A percentile compares a stretch with the other conserved stretches of the same genome.
phyloP scores from a whole-genome alignment of 2,888 invertebrate species.

The Chrysopilus asiliformis region DNA sequence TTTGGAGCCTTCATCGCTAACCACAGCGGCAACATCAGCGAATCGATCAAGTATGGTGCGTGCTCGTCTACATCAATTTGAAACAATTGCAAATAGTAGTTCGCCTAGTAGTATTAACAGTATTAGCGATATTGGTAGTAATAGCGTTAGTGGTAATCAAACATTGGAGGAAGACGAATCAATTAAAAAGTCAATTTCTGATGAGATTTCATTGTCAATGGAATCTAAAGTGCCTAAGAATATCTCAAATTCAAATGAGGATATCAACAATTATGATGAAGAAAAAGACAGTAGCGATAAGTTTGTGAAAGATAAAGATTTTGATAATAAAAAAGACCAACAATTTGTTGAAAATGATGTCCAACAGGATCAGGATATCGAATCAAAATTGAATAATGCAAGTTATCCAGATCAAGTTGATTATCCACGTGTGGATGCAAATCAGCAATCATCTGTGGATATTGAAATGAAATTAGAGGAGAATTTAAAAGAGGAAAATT shows the following conservation, averaged over 20 bases:
- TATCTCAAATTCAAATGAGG: slow-evolving; percentile 7
- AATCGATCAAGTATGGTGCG: slow-evolving; percentile 23
- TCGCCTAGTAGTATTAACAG: slow-evolving; percentile 10
- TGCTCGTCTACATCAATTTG: slow-evolving; percentile 27
- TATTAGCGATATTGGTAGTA: slow-evolving; percentile 6
- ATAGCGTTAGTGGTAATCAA: slow-evolving; percentile 2
- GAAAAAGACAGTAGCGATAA: slow-evolving; percentile 8
- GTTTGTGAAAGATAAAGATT: no score
- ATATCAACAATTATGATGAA: background rate
- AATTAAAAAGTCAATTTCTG: background rate
- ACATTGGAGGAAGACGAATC: background rate
- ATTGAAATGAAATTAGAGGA: no score
- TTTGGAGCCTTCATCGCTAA: background rate
- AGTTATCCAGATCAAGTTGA: slow-evolving; percentile 3
- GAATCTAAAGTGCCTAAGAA: slow-evolving; percentile 13
- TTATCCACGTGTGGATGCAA: no score
- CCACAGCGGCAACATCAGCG: slow-evolving; percentile 6
- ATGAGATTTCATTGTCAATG: background rate
- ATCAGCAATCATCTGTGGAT: no score
- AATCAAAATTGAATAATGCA: slow-evolving; percentile 8
- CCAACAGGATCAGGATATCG: no score
- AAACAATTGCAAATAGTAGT: slow-evolving; percentile 19
- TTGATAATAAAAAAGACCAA: no score
- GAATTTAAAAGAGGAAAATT: slow-evolving; percentile 6
- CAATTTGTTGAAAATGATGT: no score